A percentile compares a stretch with the other conserved stretches of the same genome.
These are phyloP conservation scores for Clarias macrocephalus DNA, from an alignment of 2,113 vertebrate genomes.

Conservation along the genomic window DNA sequence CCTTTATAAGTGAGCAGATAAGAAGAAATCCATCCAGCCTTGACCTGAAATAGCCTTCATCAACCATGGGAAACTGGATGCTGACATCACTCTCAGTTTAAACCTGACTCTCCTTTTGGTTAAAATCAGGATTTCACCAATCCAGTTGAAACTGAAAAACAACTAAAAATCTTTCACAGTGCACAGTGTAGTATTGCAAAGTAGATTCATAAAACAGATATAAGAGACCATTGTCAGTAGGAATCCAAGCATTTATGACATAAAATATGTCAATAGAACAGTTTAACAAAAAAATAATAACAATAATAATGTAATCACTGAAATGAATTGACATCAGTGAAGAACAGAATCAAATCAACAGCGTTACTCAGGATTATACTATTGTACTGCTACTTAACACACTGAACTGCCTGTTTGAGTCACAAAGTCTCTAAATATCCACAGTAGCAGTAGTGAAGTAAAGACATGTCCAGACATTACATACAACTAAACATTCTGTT, in stretches of 20 bases:
- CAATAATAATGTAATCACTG: too few relatives aligned
- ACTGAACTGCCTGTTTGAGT: background rate
- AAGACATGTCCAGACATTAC: background rate
- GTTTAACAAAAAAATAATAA: background rate
- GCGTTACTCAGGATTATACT: background rate
- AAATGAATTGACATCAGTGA: background rate
- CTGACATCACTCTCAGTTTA: background rate
- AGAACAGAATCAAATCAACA: background rate
- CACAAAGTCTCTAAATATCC: background rate
- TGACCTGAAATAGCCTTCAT: constrained; percentile 18
- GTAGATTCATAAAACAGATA: background rate
- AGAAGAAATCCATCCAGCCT: constrained; percentile 26
- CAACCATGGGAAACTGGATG: background rate
- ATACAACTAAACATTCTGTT: background rate
- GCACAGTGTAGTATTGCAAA: background rate
- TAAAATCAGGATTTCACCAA: background rate
- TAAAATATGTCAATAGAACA: too few relatives aligned
- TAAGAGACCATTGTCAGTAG: background rate
- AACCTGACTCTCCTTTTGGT: background rate
- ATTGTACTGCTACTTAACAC: background rate
- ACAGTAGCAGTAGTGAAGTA: background rate
- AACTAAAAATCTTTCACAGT: background rate
- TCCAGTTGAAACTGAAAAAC: background rate
- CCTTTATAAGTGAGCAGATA: background rate
- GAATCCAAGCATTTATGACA: too few relatives aligned